Evolutionary conservation across 2,888 invertebrate species (phyloP).

Genomic region (Tolmerus cingulatus): DNA sequence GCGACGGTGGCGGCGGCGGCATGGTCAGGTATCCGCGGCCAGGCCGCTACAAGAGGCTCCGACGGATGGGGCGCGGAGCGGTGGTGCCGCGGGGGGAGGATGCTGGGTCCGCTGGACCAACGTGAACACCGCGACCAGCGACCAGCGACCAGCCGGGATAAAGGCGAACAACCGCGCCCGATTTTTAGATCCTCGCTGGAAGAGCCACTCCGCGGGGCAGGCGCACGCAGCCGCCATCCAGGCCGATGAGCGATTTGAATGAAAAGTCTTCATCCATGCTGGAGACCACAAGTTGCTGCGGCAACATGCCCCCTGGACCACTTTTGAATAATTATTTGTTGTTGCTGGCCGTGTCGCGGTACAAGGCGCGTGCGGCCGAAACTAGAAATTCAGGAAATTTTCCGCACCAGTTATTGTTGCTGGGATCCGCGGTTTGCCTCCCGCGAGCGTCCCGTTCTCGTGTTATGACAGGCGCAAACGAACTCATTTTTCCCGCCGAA

Average conservation of each 20-base stretch:
- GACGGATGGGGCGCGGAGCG: neutral
- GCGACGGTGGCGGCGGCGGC: neutral
- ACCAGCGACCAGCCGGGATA: neutral
- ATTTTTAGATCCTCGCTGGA: constrained; percentile 10
- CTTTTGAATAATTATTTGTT: constrained; percentile 39
- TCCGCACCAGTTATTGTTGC: constrained; percentile 47
- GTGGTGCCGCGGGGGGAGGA: neutral
- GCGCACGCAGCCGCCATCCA: neutral
- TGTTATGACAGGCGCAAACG: constrained; percentile 60
- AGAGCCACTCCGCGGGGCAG: neutral
- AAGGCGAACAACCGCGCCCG: constrained; percentile 26
- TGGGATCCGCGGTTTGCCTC: neutral
- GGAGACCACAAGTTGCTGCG: constrained; percentile 3
- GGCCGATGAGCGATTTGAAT: neutral
- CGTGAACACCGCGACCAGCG: neutral
- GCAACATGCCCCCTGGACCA: constrained; percentile 35
- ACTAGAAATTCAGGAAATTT: constrained; percentile 52
- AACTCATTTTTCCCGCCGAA: constrained; percentile 54
- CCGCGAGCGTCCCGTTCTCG: neutral
- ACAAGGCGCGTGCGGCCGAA: constrained; percentile 43
- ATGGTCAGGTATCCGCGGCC: constrained; percentile 1
- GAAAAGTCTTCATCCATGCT: constrained; percentile 11
- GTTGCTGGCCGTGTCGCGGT: neutral
- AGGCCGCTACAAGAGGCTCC: neutral
- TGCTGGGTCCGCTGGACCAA: neutral